phyloP scores from a whole-genome alignment of 1,140 invertebrate species.

The Zophobas morio region DNA sequence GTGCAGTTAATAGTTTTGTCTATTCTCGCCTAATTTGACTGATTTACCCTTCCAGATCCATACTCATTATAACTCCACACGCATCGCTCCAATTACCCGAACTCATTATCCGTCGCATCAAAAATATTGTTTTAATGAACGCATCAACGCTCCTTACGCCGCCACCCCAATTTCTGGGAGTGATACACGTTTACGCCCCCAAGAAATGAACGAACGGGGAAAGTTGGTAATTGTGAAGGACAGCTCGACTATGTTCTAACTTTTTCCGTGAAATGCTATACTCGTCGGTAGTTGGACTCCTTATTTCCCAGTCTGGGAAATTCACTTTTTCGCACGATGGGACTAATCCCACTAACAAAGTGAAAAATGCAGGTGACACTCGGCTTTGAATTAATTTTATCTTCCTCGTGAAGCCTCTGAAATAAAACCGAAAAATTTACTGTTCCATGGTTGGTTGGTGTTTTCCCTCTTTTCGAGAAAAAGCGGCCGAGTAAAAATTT shows the following conservation, averaged over 20 bases:
- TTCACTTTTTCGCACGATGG: background rate
- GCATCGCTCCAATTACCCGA: slow-evolving; percentile 13
- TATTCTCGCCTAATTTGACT: slow-evolving; percentile 1
- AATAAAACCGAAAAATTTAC: too few relatives aligned
- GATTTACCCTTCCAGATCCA: background rate
- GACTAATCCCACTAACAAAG: too few relatives aligned
- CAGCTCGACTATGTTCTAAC: background rate
- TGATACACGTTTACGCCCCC: background rate
- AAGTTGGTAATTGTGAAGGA: slow-evolving; percentile 18
- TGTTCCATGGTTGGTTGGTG: too few relatives aligned
- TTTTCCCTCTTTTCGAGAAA: background rate
- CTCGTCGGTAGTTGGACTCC: background rate
- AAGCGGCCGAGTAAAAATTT: slow-evolving; percentile 12
- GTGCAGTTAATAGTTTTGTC: background rate
- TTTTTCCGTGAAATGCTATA: slow-evolving; percentile 5
- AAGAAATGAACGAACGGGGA: slow-evolving; percentile 3
- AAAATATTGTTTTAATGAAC: slow-evolving; percentile 39
- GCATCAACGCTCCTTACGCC: background rate
- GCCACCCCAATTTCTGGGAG: background rate
- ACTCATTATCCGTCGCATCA: slow-evolving; percentile 14
- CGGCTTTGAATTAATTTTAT: background rate
- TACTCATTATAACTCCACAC: slow-evolving; percentile 29
- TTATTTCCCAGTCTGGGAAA: slow-evolving; percentile 4
- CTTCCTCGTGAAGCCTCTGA: too few relatives aligned
- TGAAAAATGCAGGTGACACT: background rate